These are phyloP conservation scores for Platycheirus rosarum DNA, from an alignment of 2,888 invertebrate species.

Conservation along the genomic window DNA sequence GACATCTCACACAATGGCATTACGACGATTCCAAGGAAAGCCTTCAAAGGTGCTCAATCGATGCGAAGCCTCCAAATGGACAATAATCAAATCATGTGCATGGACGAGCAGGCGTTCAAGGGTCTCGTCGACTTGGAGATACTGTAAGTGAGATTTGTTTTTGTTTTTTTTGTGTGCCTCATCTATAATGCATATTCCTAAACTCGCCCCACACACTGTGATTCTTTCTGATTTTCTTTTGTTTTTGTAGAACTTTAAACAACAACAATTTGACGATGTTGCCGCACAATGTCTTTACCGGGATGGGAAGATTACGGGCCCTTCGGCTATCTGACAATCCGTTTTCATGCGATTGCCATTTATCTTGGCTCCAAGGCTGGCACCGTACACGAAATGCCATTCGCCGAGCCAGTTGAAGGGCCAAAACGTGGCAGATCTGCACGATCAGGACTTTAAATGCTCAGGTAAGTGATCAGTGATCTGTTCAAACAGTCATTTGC, in stretches of 20 bases:
- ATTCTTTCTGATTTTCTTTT: slow-evolving; percentile 12
- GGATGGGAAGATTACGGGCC: slow-evolving; percentile 92
- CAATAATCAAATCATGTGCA: slow-evolving; percentile 96
- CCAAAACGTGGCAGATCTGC: slow-evolving; percentile 92
- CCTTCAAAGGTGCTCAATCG: slow-evolving; percentile 91
- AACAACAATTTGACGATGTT: slow-evolving; percentile 97
- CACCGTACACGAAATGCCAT: slow-evolving; percentile 90
- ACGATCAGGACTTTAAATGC: slow-evolving; percentile 96
- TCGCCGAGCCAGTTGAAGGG: slow-evolving; percentile 92
- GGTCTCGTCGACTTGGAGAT: slow-evolving; percentile 93
- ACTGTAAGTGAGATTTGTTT: slow-evolving; percentile 87
- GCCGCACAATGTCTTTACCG: slow-evolving; percentile 92
- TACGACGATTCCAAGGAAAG: slow-evolving; percentile 92
- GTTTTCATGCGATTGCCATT: slow-evolving; percentile 95
- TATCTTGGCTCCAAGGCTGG: slow-evolving; percentile 91
- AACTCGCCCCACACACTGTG: slow-evolving; percentile 42
- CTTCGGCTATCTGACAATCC: slow-evolving; percentile 95
- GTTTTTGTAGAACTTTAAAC: slow-evolving; percentile 90
- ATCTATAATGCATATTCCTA: slow-evolving; percentile 74
- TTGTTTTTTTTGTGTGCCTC: slow-evolving; percentile 37
- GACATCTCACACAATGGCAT: slow-evolving; percentile 97
- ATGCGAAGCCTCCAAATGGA: slow-evolving; percentile 95
- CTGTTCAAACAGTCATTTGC: slow-evolving; percentile 47
- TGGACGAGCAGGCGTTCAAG: slow-evolving; percentile 95
- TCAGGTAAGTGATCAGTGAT: slow-evolving; percentile 86